Evolutionary conservation across 2,888 invertebrate genomes (phyloP), one percentile per base, ranked within the genome.

Genomic region (Melieria crassipennis): DNA sequence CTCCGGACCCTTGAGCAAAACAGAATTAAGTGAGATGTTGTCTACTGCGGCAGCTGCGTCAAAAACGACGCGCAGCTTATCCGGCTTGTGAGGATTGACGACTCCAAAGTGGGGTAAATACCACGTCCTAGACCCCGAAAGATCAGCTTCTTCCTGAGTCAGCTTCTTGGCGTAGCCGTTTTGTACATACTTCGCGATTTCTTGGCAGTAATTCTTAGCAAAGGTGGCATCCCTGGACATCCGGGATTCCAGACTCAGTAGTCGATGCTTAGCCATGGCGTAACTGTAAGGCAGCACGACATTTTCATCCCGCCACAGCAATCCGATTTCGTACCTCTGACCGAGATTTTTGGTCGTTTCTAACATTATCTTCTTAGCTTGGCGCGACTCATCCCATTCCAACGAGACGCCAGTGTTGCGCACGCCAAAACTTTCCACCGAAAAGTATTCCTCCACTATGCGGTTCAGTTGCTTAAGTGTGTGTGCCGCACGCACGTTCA

Each of bases 61-160:
- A 55, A 73, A 75, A 5, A 75, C 73, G 11, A 75, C 16, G 10
- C 67, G 70, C 9, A 73, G 7, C 52, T 72, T 75, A 0, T 11
- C 52, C 63, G 72, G 74, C 63, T 73, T 73, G 10, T 70, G 65
- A 6, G 63, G 68, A 50, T 72, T 73, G 5, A 65, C 76, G 52
- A 62, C 74, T 4, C 62, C 69, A 47, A 71, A 79, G 65, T 79
- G 77, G 6, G 80, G 80, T 6, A 79, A 52, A 56, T 78, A 80
- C 79, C 79, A 80, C 4, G 68, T 64, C 4, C 50, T 50, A 16
- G 50, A 42, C 10, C n/a, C 43, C 45, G 42, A 42, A 43, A 10
- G 4, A 13, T 6, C 42, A 11, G 46, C 61, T 61, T 63, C 63
- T 63, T 47, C 43, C 46, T 47, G 63, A 6, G n/a, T n/a, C 43